Percentiles rank a stretch among this genome's conserved stretches.
Conservation (phyloP, 1,140 invertebrate genomes). For the Ostrea denselamellosa region DNA sequence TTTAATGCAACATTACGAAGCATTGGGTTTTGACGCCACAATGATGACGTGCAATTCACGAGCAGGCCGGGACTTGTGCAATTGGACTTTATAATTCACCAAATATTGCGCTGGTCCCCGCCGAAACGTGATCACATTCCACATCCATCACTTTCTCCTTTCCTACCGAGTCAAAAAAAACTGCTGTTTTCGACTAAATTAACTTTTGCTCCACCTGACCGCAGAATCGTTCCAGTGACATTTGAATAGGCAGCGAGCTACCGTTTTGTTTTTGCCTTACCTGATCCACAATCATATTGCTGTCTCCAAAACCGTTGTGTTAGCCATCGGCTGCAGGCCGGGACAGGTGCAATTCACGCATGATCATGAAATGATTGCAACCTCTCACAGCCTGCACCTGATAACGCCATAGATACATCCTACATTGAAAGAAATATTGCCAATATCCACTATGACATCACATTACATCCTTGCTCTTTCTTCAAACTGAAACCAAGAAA, state of each 20-base stretch:
- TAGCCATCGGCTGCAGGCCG: slow-evolving; percentile 3
- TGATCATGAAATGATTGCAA: slow-evolving; percentile 29
- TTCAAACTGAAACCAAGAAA: not conserved
- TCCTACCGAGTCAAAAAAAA: not conserved
- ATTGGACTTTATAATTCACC: not conserved
- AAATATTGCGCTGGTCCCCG: slow-evolving; percentile 34
- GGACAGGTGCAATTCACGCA: slow-evolving; percentile 33
- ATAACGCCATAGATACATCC: not conserved
- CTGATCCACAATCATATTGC: not conserved
- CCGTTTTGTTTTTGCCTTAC: not conserved
- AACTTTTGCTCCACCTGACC: not conserved
- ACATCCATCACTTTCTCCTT: not conserved
- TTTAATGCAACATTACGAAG: no score
- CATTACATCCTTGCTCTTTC: not conserved
- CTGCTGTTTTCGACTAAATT: not conserved
- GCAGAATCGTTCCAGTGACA: not conserved
- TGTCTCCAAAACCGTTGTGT: not conserved
- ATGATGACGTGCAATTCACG: slow-evolving; percentile 18
- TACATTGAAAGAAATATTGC: no score
- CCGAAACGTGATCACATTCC: slow-evolving; percentile 22
- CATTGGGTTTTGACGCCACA: not conserved
- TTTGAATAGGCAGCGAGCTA: not conserved
- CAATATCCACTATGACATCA: not conserved
- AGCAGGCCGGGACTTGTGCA: slow-evolving; percentile 35
- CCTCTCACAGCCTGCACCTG: slow-evolving; percentile 11